Conservation (phyloP, 2,113 vertebrate species). For the Ondatra zibethicus region DNA sequence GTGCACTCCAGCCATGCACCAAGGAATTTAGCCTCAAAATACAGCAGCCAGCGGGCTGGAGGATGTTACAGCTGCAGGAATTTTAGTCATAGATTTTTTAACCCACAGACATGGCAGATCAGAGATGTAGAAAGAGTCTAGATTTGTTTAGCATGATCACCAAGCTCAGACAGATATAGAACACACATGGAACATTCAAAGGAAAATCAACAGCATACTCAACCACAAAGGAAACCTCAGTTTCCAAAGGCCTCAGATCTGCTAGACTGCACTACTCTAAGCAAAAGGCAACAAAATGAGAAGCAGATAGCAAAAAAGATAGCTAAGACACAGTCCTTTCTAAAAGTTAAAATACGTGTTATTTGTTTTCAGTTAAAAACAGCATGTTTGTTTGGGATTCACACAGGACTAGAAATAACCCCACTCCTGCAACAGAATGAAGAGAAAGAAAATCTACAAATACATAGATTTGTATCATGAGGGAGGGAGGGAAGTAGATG, state of each 20-base stretch:
- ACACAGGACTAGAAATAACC: not conserved
- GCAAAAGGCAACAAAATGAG: constrained; percentile 10
- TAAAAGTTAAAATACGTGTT: not conserved
- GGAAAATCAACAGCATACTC: not conserved
- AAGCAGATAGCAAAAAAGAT: constrained; percentile 1
- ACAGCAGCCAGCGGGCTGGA: not conserved
- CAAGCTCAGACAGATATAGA: not conserved
- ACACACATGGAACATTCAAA: not conserved
- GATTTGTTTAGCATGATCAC: constrained; percentile 15
- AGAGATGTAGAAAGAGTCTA: constrained; percentile 27
- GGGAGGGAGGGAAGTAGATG: not conserved
- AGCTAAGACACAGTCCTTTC: constrained; percentile 4
- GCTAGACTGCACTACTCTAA: not conserved
- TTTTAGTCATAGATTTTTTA: constrained; percentile 10
- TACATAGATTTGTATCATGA: no score
- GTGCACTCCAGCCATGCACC: not conserved
- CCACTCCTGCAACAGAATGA: not conserved
- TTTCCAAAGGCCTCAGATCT: constrained; percentile 43
- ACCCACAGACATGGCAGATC: not conserved
- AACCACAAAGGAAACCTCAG: constrained; percentile 13
- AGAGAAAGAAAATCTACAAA: not conserved
- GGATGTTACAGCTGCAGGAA: not conserved
- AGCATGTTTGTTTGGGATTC: not conserved
- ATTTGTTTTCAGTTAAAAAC: not conserved
- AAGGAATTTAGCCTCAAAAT: not conserved